phyloP scores from a whole-genome alignment of 1,140 invertebrate species.

The Agraylea sexmaculata region DNA sequence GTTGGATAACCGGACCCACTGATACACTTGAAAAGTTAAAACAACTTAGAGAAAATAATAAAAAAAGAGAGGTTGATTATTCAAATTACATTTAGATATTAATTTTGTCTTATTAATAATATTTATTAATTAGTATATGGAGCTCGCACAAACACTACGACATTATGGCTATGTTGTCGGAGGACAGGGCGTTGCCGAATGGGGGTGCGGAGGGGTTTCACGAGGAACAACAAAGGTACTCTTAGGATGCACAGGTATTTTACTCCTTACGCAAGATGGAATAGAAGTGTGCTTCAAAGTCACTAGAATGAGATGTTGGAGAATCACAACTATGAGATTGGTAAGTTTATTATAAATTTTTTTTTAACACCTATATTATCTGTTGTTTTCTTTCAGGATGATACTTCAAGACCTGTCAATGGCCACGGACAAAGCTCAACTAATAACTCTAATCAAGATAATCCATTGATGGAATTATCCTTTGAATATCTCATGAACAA shows the following conservation, averaged over 20 bases:
- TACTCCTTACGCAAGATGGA: constrained; percentile 23
- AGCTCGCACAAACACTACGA: constrained; percentile 64
- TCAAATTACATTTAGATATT: constrained; percentile 5
- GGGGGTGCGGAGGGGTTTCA: constrained; percentile 14
- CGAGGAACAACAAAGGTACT: constrained; percentile 11
- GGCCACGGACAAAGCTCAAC: constrained; percentile 14
- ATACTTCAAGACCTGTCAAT: constrained; percentile 12
- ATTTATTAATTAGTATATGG: constrained; percentile 59
- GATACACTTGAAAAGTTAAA: constrained; percentile 59
- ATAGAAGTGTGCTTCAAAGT: constrained; percentile 82
- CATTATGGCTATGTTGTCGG: constrained; percentile 87
- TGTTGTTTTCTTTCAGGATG: constrained; percentile 11
- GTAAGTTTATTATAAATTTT: constrained; percentile 41
- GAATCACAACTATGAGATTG: constrained; percentile 76
- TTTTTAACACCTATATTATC: background rate
- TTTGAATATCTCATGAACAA: constrained; percentile 94
- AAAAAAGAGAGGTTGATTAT: constrained; percentile 62
- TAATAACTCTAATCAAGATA: constrained; percentile 8
- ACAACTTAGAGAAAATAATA: constrained; percentile 57
- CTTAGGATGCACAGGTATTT: constrained; percentile 13
- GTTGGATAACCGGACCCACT: constrained; percentile 66
- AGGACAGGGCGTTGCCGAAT: constrained; percentile 35
- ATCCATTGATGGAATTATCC: constrained; percentile 59
- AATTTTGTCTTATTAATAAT: background rate
- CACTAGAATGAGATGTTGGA: constrained; percentile 91